Evolutionary conservation across 2,797 vertebrate genomes (phyloP).

Genomic region (Hoplostethus atlanticus): DNA sequence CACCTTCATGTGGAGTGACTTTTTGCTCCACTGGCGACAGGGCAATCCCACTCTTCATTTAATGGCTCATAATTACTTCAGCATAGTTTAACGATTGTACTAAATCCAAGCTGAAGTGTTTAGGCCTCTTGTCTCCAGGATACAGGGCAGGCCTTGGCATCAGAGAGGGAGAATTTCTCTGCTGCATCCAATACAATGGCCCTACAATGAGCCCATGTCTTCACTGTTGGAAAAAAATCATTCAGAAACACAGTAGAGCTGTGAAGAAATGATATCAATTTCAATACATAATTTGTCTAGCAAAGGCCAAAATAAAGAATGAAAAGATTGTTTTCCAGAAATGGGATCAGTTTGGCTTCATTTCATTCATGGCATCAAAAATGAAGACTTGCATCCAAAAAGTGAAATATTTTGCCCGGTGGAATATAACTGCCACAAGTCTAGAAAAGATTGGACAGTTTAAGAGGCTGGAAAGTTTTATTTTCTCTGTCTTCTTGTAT

Average conservation of each 20-base stretch:
- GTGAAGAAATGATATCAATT: constrained; percentile 52
- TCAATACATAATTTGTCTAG: constrained; percentile 25
- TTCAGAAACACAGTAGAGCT: constrained; percentile 32
- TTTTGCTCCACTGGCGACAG: constrained; percentile 70
- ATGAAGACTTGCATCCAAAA: constrained; percentile 56
- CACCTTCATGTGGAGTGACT: constrained; percentile 81
- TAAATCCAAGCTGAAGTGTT: constrained; percentile 79
- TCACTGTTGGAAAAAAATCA: constrained; percentile 49
- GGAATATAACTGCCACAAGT: constrained; percentile 59
- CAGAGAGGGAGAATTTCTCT: constrained; percentile 42
- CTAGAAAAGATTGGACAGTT: constrained; percentile 64
- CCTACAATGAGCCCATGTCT: constrained; percentile 28
- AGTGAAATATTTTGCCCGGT: constrained; percentile 49
- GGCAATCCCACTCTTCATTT: constrained; percentile 74
- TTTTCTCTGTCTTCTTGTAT: constrained; percentile 53
- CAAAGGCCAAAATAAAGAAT: constrained; percentile 60
- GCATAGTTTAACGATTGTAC: constrained; percentile 71
- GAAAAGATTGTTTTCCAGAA: constrained; percentile 59
- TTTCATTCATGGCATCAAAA: constrained; percentile 55
- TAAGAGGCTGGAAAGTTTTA: constrained; percentile 76
- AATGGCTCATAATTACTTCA: constrained; percentile 79
- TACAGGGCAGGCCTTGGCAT: constrained; percentile 48
- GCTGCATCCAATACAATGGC: constrained; percentile 16
- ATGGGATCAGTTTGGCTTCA: constrained; percentile 55
- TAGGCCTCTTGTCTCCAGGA: constrained; percentile 70